phyloP scores from a whole-genome alignment of 2,113 vertebrate genomes.

The Eidolon helvum region DNA sequence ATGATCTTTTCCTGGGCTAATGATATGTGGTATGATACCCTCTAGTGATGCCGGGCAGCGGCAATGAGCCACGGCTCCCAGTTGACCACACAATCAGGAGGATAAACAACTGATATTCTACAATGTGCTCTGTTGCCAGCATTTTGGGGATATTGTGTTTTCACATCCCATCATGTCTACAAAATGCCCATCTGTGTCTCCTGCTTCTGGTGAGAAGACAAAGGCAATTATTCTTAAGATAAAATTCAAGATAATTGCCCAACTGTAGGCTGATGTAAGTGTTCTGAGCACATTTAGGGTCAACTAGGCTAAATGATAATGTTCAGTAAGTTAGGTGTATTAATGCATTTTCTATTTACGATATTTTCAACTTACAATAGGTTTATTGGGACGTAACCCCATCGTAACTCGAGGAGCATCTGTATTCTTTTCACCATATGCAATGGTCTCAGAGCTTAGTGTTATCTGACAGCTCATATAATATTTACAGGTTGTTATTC shows the following conservation, averaged over 20 bases:
- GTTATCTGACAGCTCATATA: slow-evolving; percentile 69
- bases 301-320: background rate
- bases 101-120: too few relatives aligned
- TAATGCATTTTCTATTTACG: background rate
- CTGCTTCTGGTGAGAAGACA: background rate
- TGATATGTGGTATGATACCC: too few relatives aligned
- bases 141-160: background rate
- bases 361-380: background rate
- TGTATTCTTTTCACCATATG: slow-evolving; percentile 32
- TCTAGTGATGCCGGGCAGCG: background rate
- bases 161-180: background rate
- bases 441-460: slow-evolving; percentile 23
- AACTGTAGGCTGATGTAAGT: too few relatives aligned
- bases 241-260: background rate
- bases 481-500: slow-evolving; percentile 66
- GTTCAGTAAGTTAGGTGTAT: background rate
- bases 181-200: background rate
- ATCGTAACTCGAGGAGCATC: background rate
- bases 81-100: background rate
- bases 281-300: background rate
- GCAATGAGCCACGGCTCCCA: background rate
- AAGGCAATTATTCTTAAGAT: background rate
- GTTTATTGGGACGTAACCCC: background rate
- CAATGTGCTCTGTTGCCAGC: background rate
- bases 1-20: background rate